Base-by-base conservation (phyloP, 2,113 vertebrate genomes). In the Neodon shergylaensis region DNA sequence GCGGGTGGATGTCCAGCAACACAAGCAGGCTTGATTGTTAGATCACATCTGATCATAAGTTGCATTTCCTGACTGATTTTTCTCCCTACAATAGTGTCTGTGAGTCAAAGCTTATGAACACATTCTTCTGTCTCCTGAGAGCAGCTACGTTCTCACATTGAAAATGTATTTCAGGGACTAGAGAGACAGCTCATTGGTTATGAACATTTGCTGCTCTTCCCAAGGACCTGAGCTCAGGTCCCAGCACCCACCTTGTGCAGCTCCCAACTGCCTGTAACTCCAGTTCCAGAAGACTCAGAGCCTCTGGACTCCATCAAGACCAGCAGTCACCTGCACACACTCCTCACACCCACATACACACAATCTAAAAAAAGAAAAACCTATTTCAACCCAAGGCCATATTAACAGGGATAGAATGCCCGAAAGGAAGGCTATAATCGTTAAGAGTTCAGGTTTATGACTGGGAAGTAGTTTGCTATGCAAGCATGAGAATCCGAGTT, bases 361-460 rank as follows among this genome's bases (percentile, higher is more conserved):
- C 14, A 77, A 31, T 16, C 47, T 31, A 16, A 47, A 31, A 31
- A 49, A 31, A 42, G 39, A 11, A 73, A 89, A 84, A 22, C 52
- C 58, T 49, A 13, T 21, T 44, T 92, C 66, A 84, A 22, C 11
- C 10, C 74, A 39, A 31, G 74, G 26, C 54, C 83, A 28, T 44
- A 73, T 82, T 84, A 92, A 77, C 42, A 92, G 77, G 85, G 61
- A 61, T 9, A 82, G 31, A 93, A 24, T 44, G 74, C 24, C 26
- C 58, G 66, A 72, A 91, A 84, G 65, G 70, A 90, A 79, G 21
- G 6, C 44, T 11, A 44, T 88, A 84, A 52, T 10, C 47, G 90
- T 68, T 63, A 72, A 9, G 66, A 33, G 73, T 42, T 79, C 13
- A 54, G 49, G 49, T 79, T 31, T 49, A 77, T 5, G 44, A 52